phyloP scores from a whole-genome alignment of 1,140 invertebrate species.

The Camponotus floridanus region DNA sequence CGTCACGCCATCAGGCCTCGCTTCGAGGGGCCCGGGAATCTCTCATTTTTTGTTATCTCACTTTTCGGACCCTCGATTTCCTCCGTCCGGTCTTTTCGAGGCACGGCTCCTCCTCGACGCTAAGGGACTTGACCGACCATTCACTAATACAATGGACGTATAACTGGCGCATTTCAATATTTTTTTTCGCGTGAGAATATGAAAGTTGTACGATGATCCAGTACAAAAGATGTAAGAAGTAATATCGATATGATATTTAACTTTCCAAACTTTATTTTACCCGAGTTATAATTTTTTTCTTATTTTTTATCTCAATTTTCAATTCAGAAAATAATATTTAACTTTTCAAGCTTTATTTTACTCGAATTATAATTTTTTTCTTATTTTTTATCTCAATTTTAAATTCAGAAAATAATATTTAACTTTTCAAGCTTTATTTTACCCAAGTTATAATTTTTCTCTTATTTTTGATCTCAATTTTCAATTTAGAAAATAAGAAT shows the following conservation, averaged over 20 bases:
- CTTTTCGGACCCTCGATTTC: constrained; percentile 54
- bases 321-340: too few relatives aligned
- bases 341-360: too few relatives aligned
- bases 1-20: neutral
- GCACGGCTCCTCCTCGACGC: neutral
- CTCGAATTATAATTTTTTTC: neutral
- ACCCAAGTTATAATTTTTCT: neutral
- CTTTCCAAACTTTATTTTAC: too few relatives aligned
- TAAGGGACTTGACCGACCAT: constrained; percentile 1
- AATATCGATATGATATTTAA: too few relatives aligned
- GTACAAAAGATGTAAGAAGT: neutral
- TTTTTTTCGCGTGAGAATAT: neutral
- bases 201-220: neutral
- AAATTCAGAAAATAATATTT: too few relatives aligned
- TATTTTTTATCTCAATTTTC: too few relatives aligned
- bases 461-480: too few relatives aligned
- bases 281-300: neutral
- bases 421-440: too few relatives aligned
- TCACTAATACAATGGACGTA: constrained; percentile 13
- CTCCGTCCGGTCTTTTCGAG: neutral
- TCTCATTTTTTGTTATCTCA: constrained; percentile 71
- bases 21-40: constrained; percentile 30
- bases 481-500: too few relatives aligned
- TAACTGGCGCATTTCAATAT: neutral
- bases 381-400: too few relatives aligned